Conservation (phyloP, 2,888 invertebrate species). For the Buathra laborator region DNA sequence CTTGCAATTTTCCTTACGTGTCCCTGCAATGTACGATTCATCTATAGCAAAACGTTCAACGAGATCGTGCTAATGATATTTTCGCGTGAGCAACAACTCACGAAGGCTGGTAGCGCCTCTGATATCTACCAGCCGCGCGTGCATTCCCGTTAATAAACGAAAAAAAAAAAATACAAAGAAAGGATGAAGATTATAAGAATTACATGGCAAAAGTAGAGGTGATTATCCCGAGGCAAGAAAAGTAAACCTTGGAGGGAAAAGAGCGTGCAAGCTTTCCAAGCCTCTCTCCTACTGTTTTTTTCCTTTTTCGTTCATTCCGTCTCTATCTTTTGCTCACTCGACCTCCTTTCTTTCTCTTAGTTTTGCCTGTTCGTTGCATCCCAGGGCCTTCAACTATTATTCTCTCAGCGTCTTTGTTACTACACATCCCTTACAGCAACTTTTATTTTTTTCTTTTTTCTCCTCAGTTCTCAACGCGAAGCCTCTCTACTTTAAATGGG, state of each 20-base stretch:
- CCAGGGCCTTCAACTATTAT: slow-evolving; percentile 41
- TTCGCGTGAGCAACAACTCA: slow-evolving; percentile 47
- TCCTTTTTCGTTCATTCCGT: not conserved
- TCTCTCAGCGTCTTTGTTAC: slow-evolving; percentile 34
- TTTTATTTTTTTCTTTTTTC: slow-evolving; percentile 28
- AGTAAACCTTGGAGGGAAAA: slow-evolving; percentile 17
- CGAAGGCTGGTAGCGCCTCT: not conserved
- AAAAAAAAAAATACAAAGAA: not conserved
- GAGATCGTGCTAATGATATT: slow-evolving; percentile 42
- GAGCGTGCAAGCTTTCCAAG: slow-evolving; percentile 20
- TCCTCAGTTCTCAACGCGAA: slow-evolving; percentile 29
- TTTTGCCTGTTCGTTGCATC: slow-evolving; percentile 19
- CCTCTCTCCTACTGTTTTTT: slow-evolving; percentile 18
- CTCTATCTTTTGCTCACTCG: slow-evolving; percentile 4
- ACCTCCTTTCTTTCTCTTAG: slow-evolving; percentile 27
- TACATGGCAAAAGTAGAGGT: slow-evolving; percentile 48
- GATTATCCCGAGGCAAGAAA: slow-evolving; percentile 45
- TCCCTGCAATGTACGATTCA: too few relatives aligned
- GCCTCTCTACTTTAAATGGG: slow-evolving; percentile 31
- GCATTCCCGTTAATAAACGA: too few relatives aligned
- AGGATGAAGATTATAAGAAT: slow-evolving; percentile 53
- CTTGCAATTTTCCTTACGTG: too few relatives aligned
- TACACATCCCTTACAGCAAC: slow-evolving; percentile 35
- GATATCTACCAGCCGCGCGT: too few relatives aligned
- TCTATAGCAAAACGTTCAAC: too few relatives aligned